phyloP scores from a whole-genome alignment of 2,888 invertebrate genomes.

The Gibbula magus region DNA sequence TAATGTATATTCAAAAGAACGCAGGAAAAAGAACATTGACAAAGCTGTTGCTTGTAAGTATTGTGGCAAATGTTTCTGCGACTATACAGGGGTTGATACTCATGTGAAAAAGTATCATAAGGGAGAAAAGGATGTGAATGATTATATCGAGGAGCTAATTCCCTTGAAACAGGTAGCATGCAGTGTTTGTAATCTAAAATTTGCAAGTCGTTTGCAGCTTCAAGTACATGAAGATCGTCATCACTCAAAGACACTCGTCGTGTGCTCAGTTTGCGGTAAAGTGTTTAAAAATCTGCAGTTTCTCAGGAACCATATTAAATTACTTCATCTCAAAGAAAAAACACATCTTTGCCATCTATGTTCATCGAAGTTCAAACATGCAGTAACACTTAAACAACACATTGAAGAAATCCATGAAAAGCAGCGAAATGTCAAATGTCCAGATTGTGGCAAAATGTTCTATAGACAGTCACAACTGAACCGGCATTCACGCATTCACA shows the following conservation, averaged over 20 bases:
- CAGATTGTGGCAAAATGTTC: conserved; percentile 55
- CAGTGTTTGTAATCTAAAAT: conserved; percentile 42
- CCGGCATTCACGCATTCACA: conserved; percentile 55
- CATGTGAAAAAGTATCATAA: conserved; percentile 54
- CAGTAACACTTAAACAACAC: conserved; percentile 54
- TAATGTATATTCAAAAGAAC: conserved; percentile 18
- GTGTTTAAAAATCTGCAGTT: conserved; percentile 46
- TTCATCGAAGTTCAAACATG: conserved; percentile 54
- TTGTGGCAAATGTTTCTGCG: conserved; percentile 52
- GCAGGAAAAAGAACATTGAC: conserved; percentile 19
- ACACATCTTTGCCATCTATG: conserved; percentile 51
- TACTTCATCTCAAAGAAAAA: conserved; percentile 41
- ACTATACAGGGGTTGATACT: conserved; percentile 48
- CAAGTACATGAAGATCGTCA: conserved; percentile 47
- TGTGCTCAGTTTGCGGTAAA: conserved; percentile 51
- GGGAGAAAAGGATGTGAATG: conserved; percentile 34
- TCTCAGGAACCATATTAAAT: conserved; percentile 51
- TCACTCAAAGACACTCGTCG: conserved; percentile 36
- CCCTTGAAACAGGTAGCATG: conserved; percentile 44
- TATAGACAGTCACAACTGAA: conserved; percentile 51
- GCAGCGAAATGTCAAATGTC: conserved; percentile 47
- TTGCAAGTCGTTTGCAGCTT: conserved; percentile 41
- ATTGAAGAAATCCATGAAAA: conserved; percentile 57
- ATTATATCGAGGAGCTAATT: conserved; percentile 51
- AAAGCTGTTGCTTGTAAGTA: conserved; percentile 48